Conservation (phyloP, 2,888 invertebrate genomes). For the Cryptocheilus praepositus region DNA sequence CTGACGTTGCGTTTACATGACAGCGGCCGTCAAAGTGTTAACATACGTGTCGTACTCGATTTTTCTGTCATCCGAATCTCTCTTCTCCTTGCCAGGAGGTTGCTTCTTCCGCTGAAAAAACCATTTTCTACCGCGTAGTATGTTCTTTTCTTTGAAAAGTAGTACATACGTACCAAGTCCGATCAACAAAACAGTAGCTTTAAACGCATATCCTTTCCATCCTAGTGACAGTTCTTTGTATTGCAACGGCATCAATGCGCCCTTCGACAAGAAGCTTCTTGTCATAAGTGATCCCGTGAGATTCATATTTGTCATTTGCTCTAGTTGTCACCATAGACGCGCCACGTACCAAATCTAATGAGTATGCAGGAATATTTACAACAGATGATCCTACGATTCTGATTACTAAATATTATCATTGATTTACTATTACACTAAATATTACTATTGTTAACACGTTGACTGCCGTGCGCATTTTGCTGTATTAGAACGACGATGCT, state of each 20-base stretch:
- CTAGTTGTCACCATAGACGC: too few species aligned
- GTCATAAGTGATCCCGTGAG: slow-evolving; percentile 19
- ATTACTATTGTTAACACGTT: too few species aligned
- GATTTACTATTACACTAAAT: too few species aligned
- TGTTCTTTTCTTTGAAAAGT: slow-evolving; percentile 18
- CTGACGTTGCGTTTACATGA: too few species aligned
- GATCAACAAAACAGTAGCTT: slow-evolving; percentile 32
- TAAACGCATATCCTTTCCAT: slow-evolving; percentile 39
- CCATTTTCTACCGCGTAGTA: neutral
- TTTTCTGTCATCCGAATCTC: neutral
- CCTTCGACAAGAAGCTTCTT: too few species aligned
- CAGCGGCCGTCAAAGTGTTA: too few species aligned
- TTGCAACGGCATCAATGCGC: slow-evolving; percentile 12
- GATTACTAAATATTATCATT: too few species aligned
- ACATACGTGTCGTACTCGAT: neutral
- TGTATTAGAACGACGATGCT: too few species aligned
- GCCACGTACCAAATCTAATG: too few species aligned
- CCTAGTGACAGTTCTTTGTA: slow-evolving; percentile 8
- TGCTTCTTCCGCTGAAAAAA: neutral
- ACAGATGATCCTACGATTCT: too few species aligned
- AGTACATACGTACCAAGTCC: slow-evolving; percentile 37
- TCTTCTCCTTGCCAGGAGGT: neutral
- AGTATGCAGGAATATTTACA: too few species aligned
- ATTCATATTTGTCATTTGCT: slow-evolving; percentile 14
- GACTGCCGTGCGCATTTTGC: too few species aligned